Evolutionary conservation across 2,797 vertebrate genomes (phyloP), one percentile per base, ranked within the genome.

Genomic region (Sebastes taczanowskii): DNA sequence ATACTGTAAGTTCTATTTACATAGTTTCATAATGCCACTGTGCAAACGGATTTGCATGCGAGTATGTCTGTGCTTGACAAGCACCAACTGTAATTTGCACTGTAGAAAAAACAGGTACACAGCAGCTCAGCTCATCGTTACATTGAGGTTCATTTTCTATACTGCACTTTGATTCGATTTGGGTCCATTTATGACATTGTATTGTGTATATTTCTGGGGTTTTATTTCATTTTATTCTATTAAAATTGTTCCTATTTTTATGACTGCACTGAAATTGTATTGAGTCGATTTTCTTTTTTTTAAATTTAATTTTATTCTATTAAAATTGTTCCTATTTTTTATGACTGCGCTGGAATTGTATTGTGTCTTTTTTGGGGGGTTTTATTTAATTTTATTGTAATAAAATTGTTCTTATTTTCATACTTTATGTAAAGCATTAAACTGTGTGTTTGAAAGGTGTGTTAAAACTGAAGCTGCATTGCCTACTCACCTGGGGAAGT

Each of bases 331-430:
- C 5, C 14, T 18, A 46, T 46, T 46, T 0, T 27, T 35, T 30
- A 5, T 20, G 9, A 34, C 29, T 16, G 42, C 7, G 8, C 8
- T 59, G 8, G 16, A 35, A 22, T 5, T 55, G 7, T 1, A 62
- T 18, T 55, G 1, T 16, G 16, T 68, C 7, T n/a, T 59, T 34
- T 34, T 34, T 0, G 32, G 9, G 9, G 1, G 0, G 0, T 1
- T 56, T 13, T 38, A 46, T 67, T 18, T 56, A 0, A 5, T 23
- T 23, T 53, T 2, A 38, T 18, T 27, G 11, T 11, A 2, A 58
- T 65, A 27, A 20, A 64, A 52, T 22, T 3, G 32, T 42, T 27
- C 10, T 1, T 8, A 25, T 22, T 30, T 58, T 10, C 29, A 27
- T 11, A 4, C 6, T 14, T 52, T 13, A 6, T 42, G 52, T n/a